Base-by-base conservation (phyloP, 2,888 invertebrate species). In the Mythimna loreyi region DNA sequence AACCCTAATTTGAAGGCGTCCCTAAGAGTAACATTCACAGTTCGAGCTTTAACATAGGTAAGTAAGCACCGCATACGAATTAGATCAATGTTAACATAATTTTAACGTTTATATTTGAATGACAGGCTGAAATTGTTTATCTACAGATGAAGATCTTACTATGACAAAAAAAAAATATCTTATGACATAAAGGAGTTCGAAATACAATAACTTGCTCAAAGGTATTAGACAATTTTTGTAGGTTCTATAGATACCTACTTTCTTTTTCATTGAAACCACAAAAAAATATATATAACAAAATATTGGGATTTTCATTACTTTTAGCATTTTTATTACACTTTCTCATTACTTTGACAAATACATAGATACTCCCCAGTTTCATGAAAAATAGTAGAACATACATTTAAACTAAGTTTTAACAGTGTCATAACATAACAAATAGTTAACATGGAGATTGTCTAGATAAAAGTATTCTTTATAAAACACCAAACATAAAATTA, bases 271-370 rank as follows among this genome's bases (percentile, higher is more conserved):
- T 28, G 7, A 19, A 13, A 21, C 13, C 4, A 16, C 4, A 0
- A 7, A 7, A 40, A 23, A 11, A n/a, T n/a, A 2, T 33, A 3
- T 23, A 4, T 19, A 30, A n/a, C 7, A 33, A n/a, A 64, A n/a
- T 64, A n/a, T 23, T 30, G 16, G 11, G 16, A 7, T 28, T 47
- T 28, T 16, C 23, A 30, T 30, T 64, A 63, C n/a, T 63, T 21
- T 11, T 21, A 47, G 11, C 21, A 11, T 21, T 30, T 30, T 4
- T 30, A 30, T 11, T 7, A 53, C 11, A 53, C 6, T 33, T 33
- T 33, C 33, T 55, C 33, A 21, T 59, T 1, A 21, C 21, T 28
- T 19, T 30, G 21, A 1, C 11, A 19, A 3, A 16, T 16, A 2
- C 30, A 7, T 23, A 1, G 13, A 19, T 21, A 65, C 25, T 19